Base-by-base conservation (phyloP, 1,140 invertebrate species). In the Venustaconcha ellipsiformis region DNA sequence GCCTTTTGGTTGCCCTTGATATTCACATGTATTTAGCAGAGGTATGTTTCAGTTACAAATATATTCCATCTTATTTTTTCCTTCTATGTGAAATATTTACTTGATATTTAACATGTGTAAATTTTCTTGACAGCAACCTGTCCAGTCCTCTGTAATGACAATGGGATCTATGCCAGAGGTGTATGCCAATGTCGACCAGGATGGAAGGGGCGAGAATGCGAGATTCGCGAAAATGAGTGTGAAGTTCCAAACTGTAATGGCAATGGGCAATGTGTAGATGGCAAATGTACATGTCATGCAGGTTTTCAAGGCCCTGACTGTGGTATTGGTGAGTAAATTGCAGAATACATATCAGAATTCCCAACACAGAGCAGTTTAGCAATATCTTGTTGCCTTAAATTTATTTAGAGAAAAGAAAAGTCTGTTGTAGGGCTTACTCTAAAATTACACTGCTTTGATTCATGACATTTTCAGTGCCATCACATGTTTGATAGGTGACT, bases 61-160 rank as follows among this genome's bases (percentile, higher is more conserved):
- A 48, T 48, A 48, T 48, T 4, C 37, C 11, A 6, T 48, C 37
- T 48, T 6, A 8, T 6, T 5, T 11, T 48, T 6, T 57, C 20
- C 11, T 2, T 37, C 26, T 30, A 48, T n/a, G 15, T 37, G 58
- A 30, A 5, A 71, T 37, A 17, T 26, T 23, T 60, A 30, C 8
- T 37, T 55, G 23, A 55, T 63, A 48, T n/a, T n/a, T 64, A 14
- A 58, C 30, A 18, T 70, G 5, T 18, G 8, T 48, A 14, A 72
- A 57, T n/a, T 71, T 69, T 56, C 56, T 48, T 77, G 81, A 48
- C 79, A 89, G 88, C 78, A 57, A 81, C 83, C 86, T 99, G 98
- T 88, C 96, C 97, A 1, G 95, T 86, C 2, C 67, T 91, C 56
- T 91, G 90, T 78, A 87, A 70, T 79, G 88, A 87, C 12, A 88